Evolutionary conservation across 2,888 invertebrate genomes (phyloP), one percentile per base, ranked within the genome.

Genomic region (Oithona nana): DNA sequence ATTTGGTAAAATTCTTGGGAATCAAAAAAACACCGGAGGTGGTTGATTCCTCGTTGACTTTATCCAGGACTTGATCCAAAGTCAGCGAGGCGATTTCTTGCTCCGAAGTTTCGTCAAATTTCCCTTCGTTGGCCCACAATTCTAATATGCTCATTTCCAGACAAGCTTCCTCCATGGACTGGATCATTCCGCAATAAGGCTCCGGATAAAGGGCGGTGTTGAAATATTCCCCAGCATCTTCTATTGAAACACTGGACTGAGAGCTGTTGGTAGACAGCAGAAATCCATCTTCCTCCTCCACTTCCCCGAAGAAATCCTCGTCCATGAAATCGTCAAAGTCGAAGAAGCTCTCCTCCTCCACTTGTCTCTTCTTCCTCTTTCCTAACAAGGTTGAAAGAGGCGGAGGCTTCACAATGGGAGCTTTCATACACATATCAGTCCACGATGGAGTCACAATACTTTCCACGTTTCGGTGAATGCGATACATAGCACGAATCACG

Each of bases 51-150:
- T 16, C n/a, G 29, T 61, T 61, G 24, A 61, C 29, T 2, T 20
- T 30, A 20, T 28, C 22, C 13, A 60, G 26, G 29, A 65, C 57
- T 3, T 63, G 57, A 49, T 60, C 54, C 1, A 51, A 24, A 1
- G 63, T 57, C 16, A 63, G 28, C n/a, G 22, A 55, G 66, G 64
- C 8, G 13, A 61, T 13, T 13, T 13, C 29, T 51, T 62, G 57
- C 29, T 66, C 50, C 20, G 51, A 20, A n/a, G 28, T 22, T 16
- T 22, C 22, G 4, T 24, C 30, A 28, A 55, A 61, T 16, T 29
- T 31, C 28, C 61, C 61, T 11, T 54, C 30, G 1, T 61, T 64
- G 1, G 69, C 68, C 72, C 72, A 73, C 16, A 73, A 64, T 63
- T 69, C 71, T 2, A 61, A 13, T 16, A 61, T 3, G 49, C 61